Conservation (phyloP, 2,888 invertebrate species). For the Pheosia tremula region DNA sequence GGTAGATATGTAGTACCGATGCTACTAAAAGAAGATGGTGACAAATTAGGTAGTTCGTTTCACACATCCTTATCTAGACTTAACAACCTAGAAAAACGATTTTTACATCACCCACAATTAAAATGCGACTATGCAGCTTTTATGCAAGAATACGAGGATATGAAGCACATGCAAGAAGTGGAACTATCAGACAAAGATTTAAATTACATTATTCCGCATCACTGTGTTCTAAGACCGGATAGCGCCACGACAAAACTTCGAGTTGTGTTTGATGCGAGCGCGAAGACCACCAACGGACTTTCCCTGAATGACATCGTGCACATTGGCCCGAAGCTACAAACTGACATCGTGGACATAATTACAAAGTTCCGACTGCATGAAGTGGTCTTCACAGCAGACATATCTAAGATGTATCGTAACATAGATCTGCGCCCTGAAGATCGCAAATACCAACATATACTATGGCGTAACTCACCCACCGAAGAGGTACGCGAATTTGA, state of each 20-base stretch:
- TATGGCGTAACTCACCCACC: neutral
- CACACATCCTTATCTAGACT: neutral
- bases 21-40: neutral
- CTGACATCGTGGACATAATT: too few species aligned
- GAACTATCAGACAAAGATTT: too few species aligned
- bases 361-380: too few species aligned
- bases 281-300: neutral
- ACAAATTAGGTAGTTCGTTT: neutral
- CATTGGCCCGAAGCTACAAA: too few species aligned
- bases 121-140: neutral
- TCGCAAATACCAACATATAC: too few species aligned
- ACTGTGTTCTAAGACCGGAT: neutral
- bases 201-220: neutral
- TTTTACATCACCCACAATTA: neutral
- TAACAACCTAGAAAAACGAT: too few species aligned
- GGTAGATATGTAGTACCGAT: neutral
- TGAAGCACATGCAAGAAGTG: neutral
- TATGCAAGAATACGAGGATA: neutral
- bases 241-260: neutral
- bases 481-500: conserved; percentile 4
- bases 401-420: conserved; percentile 5
- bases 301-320: neutral
- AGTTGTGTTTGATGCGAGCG: neutral
- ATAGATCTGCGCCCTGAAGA: conserved; percentile 3
- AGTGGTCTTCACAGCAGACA: conserved; percentile 2